phyloP scores from a whole-genome alignment of 1,140 invertebrate genomes.

The Diorhabda elongata region DNA sequence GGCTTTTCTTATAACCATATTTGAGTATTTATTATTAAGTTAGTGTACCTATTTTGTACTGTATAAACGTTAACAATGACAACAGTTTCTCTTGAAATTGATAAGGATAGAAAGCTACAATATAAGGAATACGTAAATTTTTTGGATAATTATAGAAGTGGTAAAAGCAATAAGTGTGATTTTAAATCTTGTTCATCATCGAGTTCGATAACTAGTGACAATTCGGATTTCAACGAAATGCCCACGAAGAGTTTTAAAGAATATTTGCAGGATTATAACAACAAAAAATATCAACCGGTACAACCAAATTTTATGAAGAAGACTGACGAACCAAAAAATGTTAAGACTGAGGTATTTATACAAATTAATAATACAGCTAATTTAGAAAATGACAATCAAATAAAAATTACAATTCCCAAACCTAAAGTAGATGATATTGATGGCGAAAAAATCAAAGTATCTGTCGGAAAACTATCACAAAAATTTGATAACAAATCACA shows the following conservation, averaged over 20 bases:
- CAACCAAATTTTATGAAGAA: constrained; percentile 24
- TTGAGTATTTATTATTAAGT: too few relatives aligned
- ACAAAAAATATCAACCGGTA: constrained; percentile 33
- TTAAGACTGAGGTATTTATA: constrained; percentile 41
- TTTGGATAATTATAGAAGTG: constrained; percentile 33
- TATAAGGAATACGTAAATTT: constrained; percentile 40
- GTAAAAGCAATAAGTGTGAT: constrained; percentile 33
- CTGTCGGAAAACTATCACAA: constrained; percentile 21
- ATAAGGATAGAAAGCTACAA: constrained; percentile 21
- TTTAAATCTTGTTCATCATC: constrained; percentile 21
- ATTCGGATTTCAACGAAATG: constrained; percentile 24
- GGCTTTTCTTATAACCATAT: too few relatives aligned
- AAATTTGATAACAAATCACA: constrained; percentile 16
- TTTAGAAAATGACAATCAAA: background rate
- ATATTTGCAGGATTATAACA: constrained; percentile 33
- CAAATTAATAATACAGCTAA: constrained; percentile 28
- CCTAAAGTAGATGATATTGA: background rate
- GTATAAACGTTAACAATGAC: background rate
- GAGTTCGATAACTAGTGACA: constrained; percentile 27
- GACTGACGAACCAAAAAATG: constrained; percentile 18
- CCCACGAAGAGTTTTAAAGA: constrained; percentile 20
- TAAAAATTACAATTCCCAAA: background rate
- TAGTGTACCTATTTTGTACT: too few relatives aligned
- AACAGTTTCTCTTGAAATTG: background rate
- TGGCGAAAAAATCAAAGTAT: constrained; percentile 16